Evolutionary conservation across 2,797 vertebrate genomes (phyloP), one percentile per base, ranked within the genome.

Genomic region (Bradypodion pumilum): DNA sequence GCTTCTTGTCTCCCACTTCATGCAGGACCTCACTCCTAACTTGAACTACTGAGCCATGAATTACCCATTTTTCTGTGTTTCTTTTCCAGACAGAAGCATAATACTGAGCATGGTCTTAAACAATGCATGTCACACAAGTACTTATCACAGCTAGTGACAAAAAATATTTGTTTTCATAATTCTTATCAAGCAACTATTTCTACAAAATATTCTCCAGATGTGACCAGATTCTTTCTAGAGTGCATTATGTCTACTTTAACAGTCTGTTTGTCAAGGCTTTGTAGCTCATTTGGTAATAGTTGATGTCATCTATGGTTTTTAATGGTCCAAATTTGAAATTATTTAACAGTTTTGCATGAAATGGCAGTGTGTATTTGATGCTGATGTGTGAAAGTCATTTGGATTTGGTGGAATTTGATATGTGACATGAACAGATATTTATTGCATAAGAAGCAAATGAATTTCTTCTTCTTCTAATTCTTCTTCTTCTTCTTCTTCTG

Each of bases 21-120:
- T 86, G 90, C 80, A 80, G 85, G 86, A 87, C 85, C 75, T 83
- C 73, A 72, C 85, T 86, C 80, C 73, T 29, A 84, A 84, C 85
- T 84, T 82, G 74, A 87, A 82, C 76, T 40, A 29, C 75, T 60
- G 2, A 90, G 83, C 84, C 72, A 60, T 85, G 86, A 85, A 78
- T 78, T 86, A 62, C 29, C 60, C 78, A 89, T 91, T 90, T 91
- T 90, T 85, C 83, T 88, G 85, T 88, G 35, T 72, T 62, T 0
- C 27, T 74, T 89, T 92, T 88, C 86, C 82, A 88, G 87, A 89
- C 87, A 90, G 83, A 89, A 87, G 37, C 21, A 1, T 32, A 59
- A 69, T n/a, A 13, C 15, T 59, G 40, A 76, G n/a, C 4, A 25
- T 29, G 13, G 15, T 27, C n/a, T 29, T 79, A 63, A 73, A 32